A percentile compares a stretch with the other conserved stretches of the same genome.
These are phyloP conservation scores for Drosophila pegasa DNA, from an alignment of 2,888 invertebrate species.

Conservation along the genomic window DNA sequence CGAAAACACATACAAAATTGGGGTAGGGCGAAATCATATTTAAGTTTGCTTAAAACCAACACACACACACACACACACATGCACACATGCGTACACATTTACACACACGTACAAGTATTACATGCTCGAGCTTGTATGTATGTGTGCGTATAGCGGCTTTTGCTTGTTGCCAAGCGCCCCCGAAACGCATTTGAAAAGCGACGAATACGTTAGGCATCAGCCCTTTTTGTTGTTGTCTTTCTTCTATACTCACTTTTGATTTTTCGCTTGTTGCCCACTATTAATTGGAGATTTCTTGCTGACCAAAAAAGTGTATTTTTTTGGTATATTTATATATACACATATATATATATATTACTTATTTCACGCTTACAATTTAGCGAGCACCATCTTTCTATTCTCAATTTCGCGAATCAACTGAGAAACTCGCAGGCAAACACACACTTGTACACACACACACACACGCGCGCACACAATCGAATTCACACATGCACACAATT, in stretches of 20 bases:
- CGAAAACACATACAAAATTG: conserved; percentile 13
- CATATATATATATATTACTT: conserved; percentile 54
- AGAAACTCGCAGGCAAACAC: conserved; percentile 61
- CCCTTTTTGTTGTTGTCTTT: conserved; percentile 18
- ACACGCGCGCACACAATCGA: conserved; percentile 30
- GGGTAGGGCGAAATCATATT: conserved; percentile 35
- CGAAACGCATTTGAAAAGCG: conserved; percentile 67
- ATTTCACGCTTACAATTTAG: conserved; percentile 67
- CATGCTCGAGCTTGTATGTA: conserved; percentile 18
- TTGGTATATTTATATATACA: conserved; percentile 35
- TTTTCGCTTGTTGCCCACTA: conserved; percentile 36
- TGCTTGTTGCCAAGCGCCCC: conserved; percentile 79
- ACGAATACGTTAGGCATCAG: conserved; percentile 40
- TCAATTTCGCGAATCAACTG: conserved; percentile 72
- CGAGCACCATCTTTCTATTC: conserved; percentile 78
- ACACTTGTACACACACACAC: conserved; percentile 30
- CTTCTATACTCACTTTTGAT: conserved; percentile 63
- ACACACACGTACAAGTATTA: conserved; percentile 4
- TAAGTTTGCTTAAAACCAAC: conserved; percentile 31
- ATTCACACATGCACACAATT: conserved; percentile 47
- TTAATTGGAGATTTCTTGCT: conserved; percentile 34
- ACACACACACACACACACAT: conserved; percentile 1
- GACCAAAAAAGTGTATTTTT: conserved; percentile 22
- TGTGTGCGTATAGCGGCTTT: conserved; percentile 47
- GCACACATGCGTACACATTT: background rate